These are phyloP conservation scores for Dolichopus griseipennis DNA, from an alignment of 2,888 invertebrate genomes.

Conservation along the genomic window DNA sequence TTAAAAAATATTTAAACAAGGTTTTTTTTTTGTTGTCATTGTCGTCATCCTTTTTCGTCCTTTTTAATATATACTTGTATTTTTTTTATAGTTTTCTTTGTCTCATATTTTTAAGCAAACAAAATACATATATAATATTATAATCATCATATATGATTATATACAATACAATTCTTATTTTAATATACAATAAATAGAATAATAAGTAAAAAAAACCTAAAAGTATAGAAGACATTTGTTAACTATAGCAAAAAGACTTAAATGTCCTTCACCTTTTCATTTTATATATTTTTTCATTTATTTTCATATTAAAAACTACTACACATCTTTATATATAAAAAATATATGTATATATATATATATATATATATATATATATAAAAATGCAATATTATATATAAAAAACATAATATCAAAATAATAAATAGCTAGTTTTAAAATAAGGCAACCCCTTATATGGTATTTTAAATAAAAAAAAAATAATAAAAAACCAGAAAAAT, in stretches of 20 bases:
- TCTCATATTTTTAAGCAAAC: neutral
- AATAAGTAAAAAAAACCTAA: neutral
- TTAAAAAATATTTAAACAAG: neutral
- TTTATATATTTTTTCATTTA: neutral
- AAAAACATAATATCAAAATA: too few species aligned
- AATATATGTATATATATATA: neutral
- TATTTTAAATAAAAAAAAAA: too few species aligned
- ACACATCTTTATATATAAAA: neutral
- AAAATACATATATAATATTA: neutral
- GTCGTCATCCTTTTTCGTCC: too few species aligned
- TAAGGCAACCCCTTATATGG: too few species aligned
- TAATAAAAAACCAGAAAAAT: too few species aligned
- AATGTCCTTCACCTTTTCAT: conserved; percentile 10
- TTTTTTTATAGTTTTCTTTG: too few species aligned
- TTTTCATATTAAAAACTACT: neutral
- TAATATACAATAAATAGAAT: neutral
- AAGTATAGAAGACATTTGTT: neutral
- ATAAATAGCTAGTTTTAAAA: too few species aligned
- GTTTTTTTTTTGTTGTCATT: neutral
- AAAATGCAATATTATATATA: neutral
- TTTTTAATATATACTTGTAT: too few species aligned
- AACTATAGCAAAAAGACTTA: neutral
- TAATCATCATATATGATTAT: neutral
- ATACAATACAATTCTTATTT: neutral
- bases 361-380: neutral